Base-by-base conservation (phyloP, 2,888 invertebrate species). In the Sipha maydis region DNA sequence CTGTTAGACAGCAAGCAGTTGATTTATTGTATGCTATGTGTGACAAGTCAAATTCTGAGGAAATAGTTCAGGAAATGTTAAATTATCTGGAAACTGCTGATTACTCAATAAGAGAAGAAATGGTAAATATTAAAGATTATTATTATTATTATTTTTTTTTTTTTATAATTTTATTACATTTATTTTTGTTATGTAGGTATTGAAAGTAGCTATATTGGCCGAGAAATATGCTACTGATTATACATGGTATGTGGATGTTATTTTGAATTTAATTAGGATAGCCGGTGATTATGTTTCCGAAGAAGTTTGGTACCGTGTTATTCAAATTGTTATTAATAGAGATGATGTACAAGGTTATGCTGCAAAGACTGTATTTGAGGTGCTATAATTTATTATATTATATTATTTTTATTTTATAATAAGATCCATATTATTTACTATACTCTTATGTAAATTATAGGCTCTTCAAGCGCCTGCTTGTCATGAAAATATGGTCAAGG, bases 401-500 rank as follows among this genome's bases (percentile, higher is more conserved):
- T 84, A 17, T 71, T 89, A 84, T 80, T 38, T 82, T 48, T 48
- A 48, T 48, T 48, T 48, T 11, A 48, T 48, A 48, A 48, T 80
- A 85, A 84, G 28, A n/a, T 71, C 34, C 7, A 54, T 54, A 34
- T 73, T 25, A 85, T 0, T 41, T 41, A 28, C 34, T 38, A 75
- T 21, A 31, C 77, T 83, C 89, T 83, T 56, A 61, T 89, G 5
- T 31, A 25, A 75, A 90, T 90, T 90, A 38, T 91, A 95, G 94
- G 98, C 98, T 89, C 93, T 99, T 85, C 99, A 99, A 93, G 99
- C 99, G 61, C 99, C 99, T 34, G 99, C 99, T 48, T 99, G 99
- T 91, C 99, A 99, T 92, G 99, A 99, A 93, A 99, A 99, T 92
- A 99, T 99, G 99, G 99, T 99, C 1, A 99, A 99, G 94, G 99